phyloP scores from a whole-genome alignment of 2,888 invertebrate genomes.

The Cetonia aurata region DNA sequence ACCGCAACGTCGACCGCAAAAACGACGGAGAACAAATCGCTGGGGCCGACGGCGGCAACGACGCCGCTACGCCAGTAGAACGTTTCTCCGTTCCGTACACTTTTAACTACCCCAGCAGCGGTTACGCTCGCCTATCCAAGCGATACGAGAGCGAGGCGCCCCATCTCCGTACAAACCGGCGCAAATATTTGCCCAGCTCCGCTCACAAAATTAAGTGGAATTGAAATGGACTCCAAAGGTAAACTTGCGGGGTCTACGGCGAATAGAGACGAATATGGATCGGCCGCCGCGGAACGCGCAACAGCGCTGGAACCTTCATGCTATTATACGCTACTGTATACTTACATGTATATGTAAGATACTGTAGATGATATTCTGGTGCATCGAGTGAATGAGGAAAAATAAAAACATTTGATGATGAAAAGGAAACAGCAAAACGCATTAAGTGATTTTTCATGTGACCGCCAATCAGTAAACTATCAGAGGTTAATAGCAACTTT shows the following conservation, averaged over 20 bases:
- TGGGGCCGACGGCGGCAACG: conserved; percentile 34
- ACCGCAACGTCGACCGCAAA: conserved; percentile 50
- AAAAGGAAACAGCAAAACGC: no score
- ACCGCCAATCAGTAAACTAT: no score
- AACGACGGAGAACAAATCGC: conserved; percentile 55
- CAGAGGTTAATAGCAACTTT: no score
- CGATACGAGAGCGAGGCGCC: conserved; percentile 41
- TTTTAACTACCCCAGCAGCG: conserved; percentile 39
- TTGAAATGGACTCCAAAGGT: conserved; percentile 68
- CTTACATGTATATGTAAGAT: no score
- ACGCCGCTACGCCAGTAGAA: neutral
- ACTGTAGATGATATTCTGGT: no score
- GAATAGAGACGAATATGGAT: conserved; percentile 42
- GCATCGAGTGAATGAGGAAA: no score
- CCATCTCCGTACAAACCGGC: conserved; percentile 63
- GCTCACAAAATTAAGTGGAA: conserved; percentile 69
- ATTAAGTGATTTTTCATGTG: no score
- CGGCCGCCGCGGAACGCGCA: neutral
- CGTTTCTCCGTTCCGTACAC: conserved; percentile 46
- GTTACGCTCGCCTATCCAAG: conserved; percentile 22
- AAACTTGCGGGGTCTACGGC: conserved; percentile 58
- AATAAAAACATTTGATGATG: no score
- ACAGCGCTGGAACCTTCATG: no score
- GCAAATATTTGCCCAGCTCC: conserved; percentile 67
- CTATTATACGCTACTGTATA: no score